Evolutionary conservation across 2,113 vertebrate genomes (phyloP).

Genomic region (Rattus rattus): DNA sequence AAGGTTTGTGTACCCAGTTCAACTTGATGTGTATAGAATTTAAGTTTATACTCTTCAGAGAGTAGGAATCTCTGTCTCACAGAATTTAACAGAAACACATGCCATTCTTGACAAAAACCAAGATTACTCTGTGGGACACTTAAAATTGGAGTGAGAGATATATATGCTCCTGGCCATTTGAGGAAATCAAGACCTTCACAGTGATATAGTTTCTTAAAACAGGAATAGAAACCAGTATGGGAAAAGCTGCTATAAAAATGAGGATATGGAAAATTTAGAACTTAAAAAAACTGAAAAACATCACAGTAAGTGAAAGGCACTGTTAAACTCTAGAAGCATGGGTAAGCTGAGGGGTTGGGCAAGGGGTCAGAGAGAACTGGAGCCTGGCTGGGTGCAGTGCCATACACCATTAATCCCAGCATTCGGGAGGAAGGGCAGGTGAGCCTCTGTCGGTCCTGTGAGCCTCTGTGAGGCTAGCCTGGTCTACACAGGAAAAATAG

Average conservation of each 20-base stretch:
- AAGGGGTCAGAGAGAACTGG: background rate
- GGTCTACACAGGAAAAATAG: background rate
- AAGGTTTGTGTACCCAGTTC: background rate
- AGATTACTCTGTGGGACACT: background rate
- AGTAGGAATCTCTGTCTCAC: background rate
- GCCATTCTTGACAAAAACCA: background rate
- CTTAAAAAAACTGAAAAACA: background rate
- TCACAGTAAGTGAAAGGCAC: background rate
- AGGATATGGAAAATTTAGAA: constrained; percentile 2
- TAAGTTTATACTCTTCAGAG: background rate
- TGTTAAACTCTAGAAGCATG: background rate
- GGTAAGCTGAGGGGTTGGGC: background rate
- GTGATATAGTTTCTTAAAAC: background rate
- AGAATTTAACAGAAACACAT: background rate
- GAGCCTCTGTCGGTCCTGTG: background rate
- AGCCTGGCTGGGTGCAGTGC: background rate
- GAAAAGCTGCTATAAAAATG: background rate
- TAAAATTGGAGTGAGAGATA: background rate
- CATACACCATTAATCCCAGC: too few species aligned
- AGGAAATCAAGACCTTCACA: constrained; percentile 7
- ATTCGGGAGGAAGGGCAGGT: background rate
- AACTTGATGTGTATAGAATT: background rate
- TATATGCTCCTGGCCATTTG: background rate
- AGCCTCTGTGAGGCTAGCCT: background rate
- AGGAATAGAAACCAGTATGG: constrained; percentile 19